Evolutionary conservation across 2,888 invertebrate genomes (phyloP).

Genomic region (Caenorhabditis afra): DNA sequence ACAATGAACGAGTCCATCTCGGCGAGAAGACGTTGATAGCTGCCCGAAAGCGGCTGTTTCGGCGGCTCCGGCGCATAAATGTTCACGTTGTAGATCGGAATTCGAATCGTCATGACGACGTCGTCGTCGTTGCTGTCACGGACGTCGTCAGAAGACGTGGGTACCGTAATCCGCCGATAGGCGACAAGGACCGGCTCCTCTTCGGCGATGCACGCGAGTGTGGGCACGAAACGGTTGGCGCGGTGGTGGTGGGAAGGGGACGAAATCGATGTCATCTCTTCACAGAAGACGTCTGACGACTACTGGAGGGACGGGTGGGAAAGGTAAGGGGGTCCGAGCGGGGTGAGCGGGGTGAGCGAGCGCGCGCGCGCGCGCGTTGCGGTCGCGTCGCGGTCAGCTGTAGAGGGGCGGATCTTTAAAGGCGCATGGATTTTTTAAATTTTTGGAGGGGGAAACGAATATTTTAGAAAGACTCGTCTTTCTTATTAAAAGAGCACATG

Average conservation of each 20-base stretch:
- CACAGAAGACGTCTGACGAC: no score
- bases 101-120: constrained; percentile 21
- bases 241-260: constrained; percentile 1
- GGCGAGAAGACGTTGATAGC: constrained; percentile 22
- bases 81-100: constrained; percentile 38
- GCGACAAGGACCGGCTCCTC: constrained; percentile 23
- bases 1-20: constrained; percentile 34
- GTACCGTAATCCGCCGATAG: constrained; percentile 16
- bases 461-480: no score
- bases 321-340: background rate
- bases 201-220: constrained; percentile 39
- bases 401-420: background rate
- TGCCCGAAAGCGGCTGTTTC: background rate
- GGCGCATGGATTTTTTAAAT: background rate
- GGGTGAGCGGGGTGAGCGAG: no score
- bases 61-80: constrained; percentile 28
- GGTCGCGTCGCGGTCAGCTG: constrained; percentile 27
- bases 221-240: constrained; percentile 17
- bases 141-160: no score
- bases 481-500: background rate
- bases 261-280: no score
- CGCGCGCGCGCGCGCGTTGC: constrained; percentile 38
- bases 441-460: background rate
- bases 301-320: background rate
- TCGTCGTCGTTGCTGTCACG: no score